These are phyloP conservation scores for Ganaspis brasiliensis DNA, from an alignment of 2,888 invertebrate genomes.

Conservation along the genomic window DNA sequence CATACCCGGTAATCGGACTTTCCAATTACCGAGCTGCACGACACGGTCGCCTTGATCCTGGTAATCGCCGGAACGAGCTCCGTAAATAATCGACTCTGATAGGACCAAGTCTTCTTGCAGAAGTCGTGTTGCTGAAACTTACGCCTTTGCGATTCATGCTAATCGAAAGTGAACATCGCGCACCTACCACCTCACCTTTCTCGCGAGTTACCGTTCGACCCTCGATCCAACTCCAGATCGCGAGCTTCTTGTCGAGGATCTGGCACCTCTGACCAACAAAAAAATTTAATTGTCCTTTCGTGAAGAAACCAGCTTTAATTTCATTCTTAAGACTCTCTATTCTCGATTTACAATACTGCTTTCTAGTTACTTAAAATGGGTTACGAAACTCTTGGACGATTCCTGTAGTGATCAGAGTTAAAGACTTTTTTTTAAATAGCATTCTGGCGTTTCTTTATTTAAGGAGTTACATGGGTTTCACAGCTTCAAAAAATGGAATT, in stretches of 20 bases:
- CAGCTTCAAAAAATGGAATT: too few species aligned
- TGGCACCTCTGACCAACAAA: constrained; percentile 31
- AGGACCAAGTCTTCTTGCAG: constrained; percentile 23
- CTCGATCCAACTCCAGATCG: constrained; percentile 35
- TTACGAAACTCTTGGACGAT: too few species aligned
- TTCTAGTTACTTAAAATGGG: too few species aligned
- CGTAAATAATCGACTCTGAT: constrained; percentile 41
- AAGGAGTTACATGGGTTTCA: too few species aligned
- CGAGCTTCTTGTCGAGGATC: constrained; percentile 44
- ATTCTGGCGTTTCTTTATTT: too few species aligned
- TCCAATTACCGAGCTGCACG: constrained; percentile 45
- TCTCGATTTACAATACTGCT: constrained; percentile 1
- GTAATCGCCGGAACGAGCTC: constrained; percentile 32
- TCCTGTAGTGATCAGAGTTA: too few species aligned
- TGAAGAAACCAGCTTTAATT: constrained; percentile 19
- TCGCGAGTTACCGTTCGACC: constrained; percentile 35
- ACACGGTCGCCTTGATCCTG: constrained; percentile 40
- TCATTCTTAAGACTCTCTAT: not conserved
- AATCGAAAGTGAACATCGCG: constrained; percentile 42
- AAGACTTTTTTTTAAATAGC: too few species aligned
- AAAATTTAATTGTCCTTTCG: constrained; percentile 38
- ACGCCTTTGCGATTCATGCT: constrained; percentile 41
- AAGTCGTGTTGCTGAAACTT: constrained; percentile 41
- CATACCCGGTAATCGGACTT: constrained; percentile 44
- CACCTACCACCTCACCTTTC: constrained; percentile 34